Conservation (phyloP, 2,113 vertebrate genomes). For the Pterocles gutturalis region DNA sequence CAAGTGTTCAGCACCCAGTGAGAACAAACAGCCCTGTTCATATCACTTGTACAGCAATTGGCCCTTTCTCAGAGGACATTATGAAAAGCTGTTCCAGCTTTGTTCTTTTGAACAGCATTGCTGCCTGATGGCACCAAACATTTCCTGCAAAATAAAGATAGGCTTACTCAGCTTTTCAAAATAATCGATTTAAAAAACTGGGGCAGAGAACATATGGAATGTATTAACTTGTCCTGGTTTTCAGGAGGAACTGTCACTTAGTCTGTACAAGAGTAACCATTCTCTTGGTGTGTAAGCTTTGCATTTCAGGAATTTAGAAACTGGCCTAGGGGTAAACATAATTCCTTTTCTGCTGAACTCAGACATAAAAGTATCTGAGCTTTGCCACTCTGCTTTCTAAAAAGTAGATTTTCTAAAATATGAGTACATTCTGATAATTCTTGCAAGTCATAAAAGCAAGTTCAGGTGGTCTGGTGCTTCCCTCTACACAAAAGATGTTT, state of each 20-base stretch:
- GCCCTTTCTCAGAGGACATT: constrained; percentile 41
- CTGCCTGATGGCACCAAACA: constrained; percentile 63
- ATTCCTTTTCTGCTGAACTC: not conserved
- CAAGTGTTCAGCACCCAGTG: not conserved
- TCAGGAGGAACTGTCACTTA: constrained; percentile 4
- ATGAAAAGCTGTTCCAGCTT: constrained; percentile 68
- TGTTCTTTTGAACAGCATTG: constrained; percentile 38
- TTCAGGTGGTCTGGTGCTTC: not conserved
- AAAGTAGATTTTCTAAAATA: not conserved
- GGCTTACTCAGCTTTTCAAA: constrained; percentile 50
- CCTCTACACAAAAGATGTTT: not conserved
- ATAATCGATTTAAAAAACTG: constrained; percentile 51
- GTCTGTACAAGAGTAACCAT: not conserved
- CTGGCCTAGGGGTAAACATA: not conserved
- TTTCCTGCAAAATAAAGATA: constrained; percentile 67
- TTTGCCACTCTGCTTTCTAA: not conserved
- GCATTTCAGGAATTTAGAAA: constrained; percentile 58
- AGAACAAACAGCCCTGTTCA: constrained; percentile 54
- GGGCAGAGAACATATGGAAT: constrained; percentile 54
- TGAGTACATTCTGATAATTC: not conserved
- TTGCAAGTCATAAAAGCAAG: not conserved
- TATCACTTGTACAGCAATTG: constrained; percentile 22
- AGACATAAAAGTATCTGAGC: not conserved
- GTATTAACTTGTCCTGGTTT: constrained; percentile 55
- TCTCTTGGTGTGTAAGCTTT: not conserved